Conservation (phyloP, 2,113 vertebrate genomes). For the Phylloscopus trochilus region DNA sequence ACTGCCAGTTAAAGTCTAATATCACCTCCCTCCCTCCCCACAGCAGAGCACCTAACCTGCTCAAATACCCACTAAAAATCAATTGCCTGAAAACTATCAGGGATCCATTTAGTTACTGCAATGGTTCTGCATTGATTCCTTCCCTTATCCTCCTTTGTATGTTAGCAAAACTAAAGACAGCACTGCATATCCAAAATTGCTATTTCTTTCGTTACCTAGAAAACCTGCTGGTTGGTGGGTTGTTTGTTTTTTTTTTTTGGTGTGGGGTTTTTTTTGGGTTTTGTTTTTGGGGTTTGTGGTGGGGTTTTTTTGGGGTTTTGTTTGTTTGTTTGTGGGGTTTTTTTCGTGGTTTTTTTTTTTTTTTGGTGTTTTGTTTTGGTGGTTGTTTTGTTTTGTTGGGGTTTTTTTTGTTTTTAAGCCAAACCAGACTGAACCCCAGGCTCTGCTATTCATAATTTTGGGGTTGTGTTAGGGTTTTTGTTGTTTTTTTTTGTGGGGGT, state of each 20-base stretch:
- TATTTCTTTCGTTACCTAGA: background rate
- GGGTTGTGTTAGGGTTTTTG: accelerated
- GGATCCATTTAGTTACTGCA: background rate
- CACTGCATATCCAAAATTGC: background rate
- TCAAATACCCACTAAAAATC: background rate
- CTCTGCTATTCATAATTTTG: background rate
- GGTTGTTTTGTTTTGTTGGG: no score
- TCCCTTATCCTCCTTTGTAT: background rate
- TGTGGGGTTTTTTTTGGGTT: background rate
- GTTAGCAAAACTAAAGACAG: background rate
- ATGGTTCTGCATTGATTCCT: slow-evolving; percentile 1
- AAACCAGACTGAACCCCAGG: background rate
- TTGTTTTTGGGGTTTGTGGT: background rate
- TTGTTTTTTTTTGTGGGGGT: no score
- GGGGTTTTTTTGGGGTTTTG: no score
- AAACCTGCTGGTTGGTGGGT: background rate
- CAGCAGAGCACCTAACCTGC: background rate
- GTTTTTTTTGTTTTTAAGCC: background rate
- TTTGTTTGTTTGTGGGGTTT: no score
- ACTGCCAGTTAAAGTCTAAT: background rate
- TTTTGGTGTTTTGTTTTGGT: no score
- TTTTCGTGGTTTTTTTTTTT: no score
- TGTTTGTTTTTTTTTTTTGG: background rate
- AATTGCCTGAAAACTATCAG: background rate
- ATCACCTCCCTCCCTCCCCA: background rate